Conservation (phyloP, 2,888 invertebrate species). For the Heptascelio sp. region DNA sequence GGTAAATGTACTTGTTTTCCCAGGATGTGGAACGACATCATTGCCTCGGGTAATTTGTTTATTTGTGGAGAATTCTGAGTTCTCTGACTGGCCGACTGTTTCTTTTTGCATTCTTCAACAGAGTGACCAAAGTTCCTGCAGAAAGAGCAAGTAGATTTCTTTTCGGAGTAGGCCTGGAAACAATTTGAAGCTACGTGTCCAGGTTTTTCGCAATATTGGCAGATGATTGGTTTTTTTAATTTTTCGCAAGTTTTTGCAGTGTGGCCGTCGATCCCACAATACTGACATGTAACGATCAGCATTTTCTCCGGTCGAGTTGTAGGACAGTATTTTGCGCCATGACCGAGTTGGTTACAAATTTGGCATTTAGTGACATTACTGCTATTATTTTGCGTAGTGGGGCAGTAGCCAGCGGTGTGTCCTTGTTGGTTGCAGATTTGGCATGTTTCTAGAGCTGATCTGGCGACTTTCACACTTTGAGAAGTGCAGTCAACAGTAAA, state of each 20-base stretch:
- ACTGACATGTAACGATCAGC: too few relatives aligned
- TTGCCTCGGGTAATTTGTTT: too few relatives aligned
- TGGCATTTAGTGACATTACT: too few relatives aligned
- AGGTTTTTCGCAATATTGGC: constrained; percentile 31
- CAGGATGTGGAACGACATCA: too few relatives aligned
- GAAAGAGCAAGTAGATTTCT: neutral
- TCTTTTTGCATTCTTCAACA: neutral
- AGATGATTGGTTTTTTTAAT: too few relatives aligned
- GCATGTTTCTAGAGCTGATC: too few relatives aligned
- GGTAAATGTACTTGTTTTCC: too few relatives aligned
- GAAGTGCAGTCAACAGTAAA: neutral
- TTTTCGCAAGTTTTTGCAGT: constrained; percentile 16
- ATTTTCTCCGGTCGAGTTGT: too few relatives aligned
- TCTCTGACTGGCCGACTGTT: too few relatives aligned
- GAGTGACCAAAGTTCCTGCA: constrained; percentile 9
- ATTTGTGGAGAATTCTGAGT: too few relatives aligned
- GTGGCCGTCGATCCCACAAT: neutral
- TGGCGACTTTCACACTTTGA: neutral
- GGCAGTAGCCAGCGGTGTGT: too few relatives aligned
- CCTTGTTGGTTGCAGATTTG: too few relatives aligned
- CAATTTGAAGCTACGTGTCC: constrained; percentile 15
- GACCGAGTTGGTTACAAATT: neutral
- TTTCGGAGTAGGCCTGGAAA: constrained; percentile 16
- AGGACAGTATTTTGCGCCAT: neutral
- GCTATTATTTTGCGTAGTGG: neutral